Conservation (phyloP, 2,797 vertebrate genomes). For the Lagorchestes hirsutus region DNA sequence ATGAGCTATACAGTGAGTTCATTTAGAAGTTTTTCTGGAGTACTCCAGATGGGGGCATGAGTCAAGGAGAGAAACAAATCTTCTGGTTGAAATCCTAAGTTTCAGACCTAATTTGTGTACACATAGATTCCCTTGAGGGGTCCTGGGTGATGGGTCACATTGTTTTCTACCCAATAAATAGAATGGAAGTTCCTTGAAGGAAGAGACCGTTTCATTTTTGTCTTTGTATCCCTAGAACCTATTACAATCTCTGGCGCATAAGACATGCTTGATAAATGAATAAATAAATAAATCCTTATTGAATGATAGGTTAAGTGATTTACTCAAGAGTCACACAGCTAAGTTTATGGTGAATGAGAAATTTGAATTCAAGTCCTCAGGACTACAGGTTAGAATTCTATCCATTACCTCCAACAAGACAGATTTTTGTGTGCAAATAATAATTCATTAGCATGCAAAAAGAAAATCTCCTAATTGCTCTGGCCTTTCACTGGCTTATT, state of each 20-base stretch:
- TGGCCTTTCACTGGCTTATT: not conserved
- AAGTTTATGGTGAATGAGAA: not conserved
- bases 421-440: not conserved
- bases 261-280: not conserved
- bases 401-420: conserved; percentile 12
- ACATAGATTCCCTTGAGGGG: too few relatives aligned
- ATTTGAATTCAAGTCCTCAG: not conserved
- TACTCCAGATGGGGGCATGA: not conserved
- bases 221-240: not conserved
- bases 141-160: not conserved
- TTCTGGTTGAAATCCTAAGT: not conserved
- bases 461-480: not conserved
- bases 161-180: not conserved
- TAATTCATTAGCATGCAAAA: conserved; percentile 23
- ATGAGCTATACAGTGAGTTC: not conserved
- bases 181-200: not conserved
- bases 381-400: not conserved
- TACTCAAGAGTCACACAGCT: too few relatives aligned
- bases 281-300: not conserved
- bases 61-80: not conserved
- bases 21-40: not conserved
- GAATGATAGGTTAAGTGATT: not conserved
- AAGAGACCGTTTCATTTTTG: not conserved
- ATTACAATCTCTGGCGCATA: not conserved
- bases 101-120: not conserved